Percentiles rank a stretch among this genome's conserved stretches.
These are phyloP conservation scores for Pluvialis apricaria DNA, from an alignment of 2,113 vertebrate species.

Conservation along the genomic window DNA sequence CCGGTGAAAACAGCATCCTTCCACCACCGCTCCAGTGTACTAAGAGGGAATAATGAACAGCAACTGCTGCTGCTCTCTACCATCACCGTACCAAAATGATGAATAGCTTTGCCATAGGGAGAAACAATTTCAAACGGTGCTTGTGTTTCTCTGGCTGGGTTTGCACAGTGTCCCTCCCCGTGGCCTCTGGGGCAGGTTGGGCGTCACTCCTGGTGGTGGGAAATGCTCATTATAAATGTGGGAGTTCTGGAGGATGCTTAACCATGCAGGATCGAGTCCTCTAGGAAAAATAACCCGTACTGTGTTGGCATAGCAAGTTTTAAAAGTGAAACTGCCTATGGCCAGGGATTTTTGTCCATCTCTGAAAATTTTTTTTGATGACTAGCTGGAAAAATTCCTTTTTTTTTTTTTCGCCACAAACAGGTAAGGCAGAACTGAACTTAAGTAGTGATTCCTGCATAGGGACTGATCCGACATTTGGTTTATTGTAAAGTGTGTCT, in stretches of 20 bases:
- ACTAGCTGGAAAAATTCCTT: not conserved
- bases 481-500: not conserved
- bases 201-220: not conserved
- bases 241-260: not conserved
- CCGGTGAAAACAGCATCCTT: slow-evolving; percentile 32
- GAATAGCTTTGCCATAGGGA: not conserved
- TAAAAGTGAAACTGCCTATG: not conserved
- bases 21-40: fast-evolving
- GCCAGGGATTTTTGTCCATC: not conserved
- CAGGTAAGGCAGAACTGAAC: slow-evolving; percentile 6
- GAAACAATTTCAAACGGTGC: not conserved
- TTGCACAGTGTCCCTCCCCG: not conserved
- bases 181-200: not conserved
- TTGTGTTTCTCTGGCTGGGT: not conserved
- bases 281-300: not conserved
- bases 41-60: not conserved
- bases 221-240: not conserved
- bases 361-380: not conserved
- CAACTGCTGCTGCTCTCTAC: not conserved
- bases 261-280: not conserved
- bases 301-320: not conserved
- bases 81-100: not conserved
- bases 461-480: not conserved
- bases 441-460: not conserved
- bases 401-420: not conserved